Evolutionary conservation across 2,888 invertebrate genomes (phyloP), one percentile per base, ranked within the genome.

Genomic region (Spicauda simplicius): DNA sequence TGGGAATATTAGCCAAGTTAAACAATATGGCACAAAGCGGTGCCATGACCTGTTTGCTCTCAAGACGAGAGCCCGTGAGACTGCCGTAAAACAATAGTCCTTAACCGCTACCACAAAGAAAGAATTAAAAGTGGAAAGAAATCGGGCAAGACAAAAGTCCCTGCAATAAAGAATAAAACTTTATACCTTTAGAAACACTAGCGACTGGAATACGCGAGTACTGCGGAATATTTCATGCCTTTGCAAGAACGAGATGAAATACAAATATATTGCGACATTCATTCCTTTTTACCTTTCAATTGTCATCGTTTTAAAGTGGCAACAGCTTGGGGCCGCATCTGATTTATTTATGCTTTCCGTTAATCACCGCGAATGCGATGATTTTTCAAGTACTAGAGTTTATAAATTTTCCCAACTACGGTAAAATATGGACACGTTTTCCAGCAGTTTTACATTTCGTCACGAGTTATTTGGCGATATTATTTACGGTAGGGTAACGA

Each of bases 21-120:
- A 90, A 91, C 90, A 89, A 81, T 81, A 85, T 82, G 77, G 78
- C 76, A 86, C 86, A 86, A 87, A 82, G 84, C 74, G 81, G 77
- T 80, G 77, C 77, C 77, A 76, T 85, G 83, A 82, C 80, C 84
- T 85, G 88, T 87, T 87, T 87, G 85, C 86, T 74, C 80, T 78
- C 75, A 84, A 86, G 86, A 86, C 83, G 77, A 78, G 81, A 79
- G 77, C 82, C 84, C 83, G 85, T 86, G 87, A 80, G 86, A 86
- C 83, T 82, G 77, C 72, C 69, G 45, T 64, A 45, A 76, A 83
- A 90, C 89, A 90, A 90, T 84, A 72, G 78, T 80, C 79, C 80
- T 80, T 81, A 78, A 83, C 81, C 80, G 75, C 72, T 71, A 74
- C 74, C 73, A 78, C 78, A 83, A 84, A 83, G 78, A 67, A 67